phyloP scores from a whole-genome alignment of 2,113 vertebrate genomes.

The Heliornis fulica region DNA sequence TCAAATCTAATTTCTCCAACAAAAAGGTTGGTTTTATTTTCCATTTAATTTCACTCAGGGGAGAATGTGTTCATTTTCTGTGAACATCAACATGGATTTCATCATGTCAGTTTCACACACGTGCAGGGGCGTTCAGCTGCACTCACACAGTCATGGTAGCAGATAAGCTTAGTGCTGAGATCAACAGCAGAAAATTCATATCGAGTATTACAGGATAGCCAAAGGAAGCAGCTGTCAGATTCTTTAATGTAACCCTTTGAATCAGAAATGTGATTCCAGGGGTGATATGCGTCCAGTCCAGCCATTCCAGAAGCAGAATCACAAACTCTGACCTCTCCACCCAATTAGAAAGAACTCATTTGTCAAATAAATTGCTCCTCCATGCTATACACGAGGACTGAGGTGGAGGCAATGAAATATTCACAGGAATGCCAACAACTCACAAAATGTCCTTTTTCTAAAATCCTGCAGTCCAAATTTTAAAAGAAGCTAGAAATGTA shows the following conservation, averaged over 20 bases:
- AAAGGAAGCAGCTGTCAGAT: neutral
- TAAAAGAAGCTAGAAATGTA: slow-evolving; percentile 29
- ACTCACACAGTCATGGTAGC: rapidly evolving
- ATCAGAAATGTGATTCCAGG: neutral
- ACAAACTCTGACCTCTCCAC: rapidly evolving
- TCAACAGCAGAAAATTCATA: neutral
- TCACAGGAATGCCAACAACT: neutral
- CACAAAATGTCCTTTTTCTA: neutral
- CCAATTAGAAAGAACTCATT: neutral
- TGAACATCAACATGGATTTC: neutral
- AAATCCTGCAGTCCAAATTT: neutral
- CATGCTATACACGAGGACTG: neutral
- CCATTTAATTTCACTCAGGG: neutral
- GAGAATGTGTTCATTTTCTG: neutral
- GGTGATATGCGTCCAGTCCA: neutral
- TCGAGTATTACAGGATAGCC: neutral
- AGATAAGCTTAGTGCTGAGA: neutral
- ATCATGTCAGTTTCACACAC: neutral
- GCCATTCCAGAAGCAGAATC: rapidly evolving
- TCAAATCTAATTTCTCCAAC: neutral
- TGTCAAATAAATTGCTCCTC: neutral
- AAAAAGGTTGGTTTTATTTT: neutral
- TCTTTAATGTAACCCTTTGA: neutral
- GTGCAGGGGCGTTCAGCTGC: neutral
- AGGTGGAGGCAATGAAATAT: neutral